Conservation (phyloP, 2,888 invertebrate genomes). For the Julus scandinavius region DNA sequence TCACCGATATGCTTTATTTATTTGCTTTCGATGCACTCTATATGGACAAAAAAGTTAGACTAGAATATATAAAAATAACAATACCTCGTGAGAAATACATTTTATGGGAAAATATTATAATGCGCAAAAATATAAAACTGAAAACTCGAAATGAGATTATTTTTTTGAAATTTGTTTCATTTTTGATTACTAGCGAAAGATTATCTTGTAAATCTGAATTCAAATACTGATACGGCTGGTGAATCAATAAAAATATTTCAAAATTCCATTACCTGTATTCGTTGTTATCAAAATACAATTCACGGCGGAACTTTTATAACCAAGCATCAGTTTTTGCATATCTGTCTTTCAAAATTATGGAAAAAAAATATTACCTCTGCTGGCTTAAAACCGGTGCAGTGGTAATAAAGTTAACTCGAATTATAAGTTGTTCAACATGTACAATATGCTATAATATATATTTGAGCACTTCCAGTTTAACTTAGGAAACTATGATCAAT, state of each 20-base stretch:
- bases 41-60: not conserved
- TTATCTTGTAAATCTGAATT: not conserved
- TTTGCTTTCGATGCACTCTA: not conserved
- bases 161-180: not conserved
- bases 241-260: not conserved
- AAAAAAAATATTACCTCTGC: too few relatives aligned
- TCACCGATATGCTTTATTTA: not conserved
- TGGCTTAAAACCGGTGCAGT: too few relatives aligned
- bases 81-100: not conserved
- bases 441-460: too few relatives aligned
- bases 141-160: not conserved
- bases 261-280: too few relatives aligned
- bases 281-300: too few relatives aligned
- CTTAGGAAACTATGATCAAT: too few relatives aligned
- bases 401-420: too few relatives aligned
- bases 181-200: not conserved
- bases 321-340: too few relatives aligned
- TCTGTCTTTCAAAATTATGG: too few relatives aligned
- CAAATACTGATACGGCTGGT: not conserved
- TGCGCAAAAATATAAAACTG: not conserved
- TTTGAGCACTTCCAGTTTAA: too few relatives aligned
- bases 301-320: too few relatives aligned
- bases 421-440: too few relatives aligned
- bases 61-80: not conserved
- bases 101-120: not conserved